Evolutionary conservation across 2,888 invertebrate genomes (phyloP), one percentile per base, ranked within the genome.

Genomic region (Chrysolina americana): DNA sequence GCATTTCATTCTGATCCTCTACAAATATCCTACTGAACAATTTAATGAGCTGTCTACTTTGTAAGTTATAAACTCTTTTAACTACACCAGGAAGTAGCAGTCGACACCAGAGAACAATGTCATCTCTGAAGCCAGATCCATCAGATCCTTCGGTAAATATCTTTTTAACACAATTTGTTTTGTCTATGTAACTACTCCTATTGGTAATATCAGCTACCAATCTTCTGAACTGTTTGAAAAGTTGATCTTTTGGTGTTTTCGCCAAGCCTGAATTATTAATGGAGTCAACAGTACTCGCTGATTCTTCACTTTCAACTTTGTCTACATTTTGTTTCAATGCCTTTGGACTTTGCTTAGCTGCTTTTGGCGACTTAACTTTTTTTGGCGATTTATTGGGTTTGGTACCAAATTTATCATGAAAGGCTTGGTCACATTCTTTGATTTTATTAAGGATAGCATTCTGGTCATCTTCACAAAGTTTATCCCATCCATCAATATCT

Each of bases 41-140:
- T 88, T 98, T 98, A 0, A 97, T 89, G 70, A 98, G 89, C 85
- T 97, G 97, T 86, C 97, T 97, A 85, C 94, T 96, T 89, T 97
- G 96, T 65, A 98, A 89, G 89, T 98, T 98, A 86, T 98, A 98
- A 44, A 97, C 92, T 76, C 96, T 90, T 86, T 96, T 96, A 15
- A 93, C 91, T 36, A 94, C 94, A 64, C 93, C 94, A 0, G 98
- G 98, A 68, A 98, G 88, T 23, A 98, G 88, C 79, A 97, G 88
- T 83, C 94, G 94, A 85, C 96, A 92, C 95, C 97, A 94, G 59
- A 96, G 88, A 62, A 92, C 89, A 41, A 95, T 86, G 87, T 97
- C 94, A 2, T 97, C 95, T 83, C 93, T 90, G 85, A 96, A 97
- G 11, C 90, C 89, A 48, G 89, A 91, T 83, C 91, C 88, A 86